Evolutionary conservation across 2,888 invertebrate species (phyloP).

Genomic region (Sarcophaga variegata): DNA sequence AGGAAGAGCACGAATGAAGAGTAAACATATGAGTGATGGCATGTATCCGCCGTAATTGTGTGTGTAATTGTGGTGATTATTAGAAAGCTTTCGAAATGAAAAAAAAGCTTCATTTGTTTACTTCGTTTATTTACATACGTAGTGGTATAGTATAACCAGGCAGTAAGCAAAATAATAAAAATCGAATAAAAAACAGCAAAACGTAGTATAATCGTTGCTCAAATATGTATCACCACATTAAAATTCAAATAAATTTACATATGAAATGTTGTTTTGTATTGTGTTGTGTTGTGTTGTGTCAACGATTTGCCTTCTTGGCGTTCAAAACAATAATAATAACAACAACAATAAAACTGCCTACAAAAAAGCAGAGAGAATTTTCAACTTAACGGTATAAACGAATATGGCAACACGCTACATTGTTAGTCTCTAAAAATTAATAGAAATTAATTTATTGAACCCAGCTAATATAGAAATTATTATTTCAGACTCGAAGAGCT

Average conservation of each 20-base stretch:
- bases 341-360: neutral
- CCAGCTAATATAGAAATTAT: too few relatives aligned
- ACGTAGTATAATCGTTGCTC: neutral
- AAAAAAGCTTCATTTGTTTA: slow-evolving; percentile 42
- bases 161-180: slow-evolving; percentile 13
- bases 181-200: neutral
- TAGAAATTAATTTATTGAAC: too few relatives aligned
- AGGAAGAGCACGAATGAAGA: neutral
- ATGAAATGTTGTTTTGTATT: slow-evolving; percentile 16
- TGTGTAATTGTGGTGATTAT: neutral
- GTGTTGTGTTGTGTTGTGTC: neutral
- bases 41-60: neutral
- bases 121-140: slow-evolving; percentile 15
- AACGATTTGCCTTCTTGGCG: slow-evolving; percentile 26
- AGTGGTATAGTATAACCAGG: neutral
- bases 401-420: neutral
- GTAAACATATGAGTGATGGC: neutral
- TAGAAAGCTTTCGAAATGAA: slow-evolving; percentile 24
- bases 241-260: slow-evolving; percentile 36
- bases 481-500: too few relatives aligned
- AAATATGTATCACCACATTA: neutral
- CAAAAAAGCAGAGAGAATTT: neutral
- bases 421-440: too few relatives aligned
- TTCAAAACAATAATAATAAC: neutral
- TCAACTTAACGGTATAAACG: neutral